Conservation (phyloP, 2,888 invertebrate genomes). For the Yponomeuta plumbellus region DNA sequence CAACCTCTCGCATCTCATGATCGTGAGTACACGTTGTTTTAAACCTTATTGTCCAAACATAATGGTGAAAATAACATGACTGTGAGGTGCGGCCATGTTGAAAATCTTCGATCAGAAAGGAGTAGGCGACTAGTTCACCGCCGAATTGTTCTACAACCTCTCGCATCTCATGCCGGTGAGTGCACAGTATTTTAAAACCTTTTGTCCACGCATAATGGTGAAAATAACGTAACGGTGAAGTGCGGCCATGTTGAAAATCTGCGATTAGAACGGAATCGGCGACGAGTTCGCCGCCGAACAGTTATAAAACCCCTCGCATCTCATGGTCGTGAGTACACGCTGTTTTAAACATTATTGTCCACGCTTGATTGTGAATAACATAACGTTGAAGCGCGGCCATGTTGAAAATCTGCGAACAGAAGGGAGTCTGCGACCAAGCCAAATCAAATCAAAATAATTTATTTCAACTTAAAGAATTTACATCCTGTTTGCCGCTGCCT, state of each 20-base stretch:
- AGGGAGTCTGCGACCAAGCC: conserved; percentile 97
- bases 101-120: conserved; percentile 98
- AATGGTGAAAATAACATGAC: too few relatives aligned
- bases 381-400: conserved; percentile 96
- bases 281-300: conserved; percentile 96
- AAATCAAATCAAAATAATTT: too few relatives aligned
- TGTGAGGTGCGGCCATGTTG: conserved; percentile 90
- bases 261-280: conserved; percentile 96
- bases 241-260: conserved; percentile 96
- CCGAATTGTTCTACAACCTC: conserved; percentile 95
- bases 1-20: conserved; percentile 93
- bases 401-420: conserved; percentile 97
- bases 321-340: conserved; percentile 84
- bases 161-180: conserved; percentile 92
- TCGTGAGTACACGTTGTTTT: conserved; percentile 69
- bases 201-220: too few relatives aligned
- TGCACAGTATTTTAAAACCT: neutral
- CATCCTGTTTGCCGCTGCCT: too few relatives aligned
- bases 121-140: conserved; percentile 95
- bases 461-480: too few relatives aligned
- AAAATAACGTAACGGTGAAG: too few relatives aligned
- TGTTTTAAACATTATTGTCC: neutral
- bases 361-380: too few relatives aligned
- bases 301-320: conserved; percentile 93
- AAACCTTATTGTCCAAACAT: too few relatives aligned